These are phyloP conservation scores for Sphenopsis melanotis DNA, from an alignment of 2,797 vertebrate species.

Conservation along the genomic window DNA sequence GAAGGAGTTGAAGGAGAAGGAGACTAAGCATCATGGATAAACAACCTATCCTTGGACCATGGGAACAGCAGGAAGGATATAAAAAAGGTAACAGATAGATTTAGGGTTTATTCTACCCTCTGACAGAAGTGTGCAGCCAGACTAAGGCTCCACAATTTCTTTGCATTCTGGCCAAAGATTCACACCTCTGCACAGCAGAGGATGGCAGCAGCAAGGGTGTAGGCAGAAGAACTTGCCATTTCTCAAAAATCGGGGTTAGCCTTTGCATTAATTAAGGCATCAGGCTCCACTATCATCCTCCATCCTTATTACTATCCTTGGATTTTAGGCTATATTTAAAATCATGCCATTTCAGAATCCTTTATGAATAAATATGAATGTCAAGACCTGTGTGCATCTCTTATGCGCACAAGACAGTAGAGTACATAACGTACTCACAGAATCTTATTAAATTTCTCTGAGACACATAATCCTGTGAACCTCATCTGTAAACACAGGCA, in stretches of 20 bases:
- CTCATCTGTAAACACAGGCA: constrained; percentile 47
- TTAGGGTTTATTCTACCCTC: background rate
- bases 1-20: constrained; percentile 3
- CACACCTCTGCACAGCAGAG: background rate
- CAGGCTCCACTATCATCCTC: constrained; percentile 4
- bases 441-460: constrained; percentile 59
- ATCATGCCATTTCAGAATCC: constrained; percentile 40
- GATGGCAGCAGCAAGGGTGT: constrained; percentile 4
- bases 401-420: constrained; percentile 37
- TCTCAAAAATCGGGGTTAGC: constrained; percentile 25
- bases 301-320: constrained; percentile 38
- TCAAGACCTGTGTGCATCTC: constrained; percentile 52
- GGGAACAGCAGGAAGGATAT: background rate
- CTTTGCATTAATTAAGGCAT: constrained; percentile 51
- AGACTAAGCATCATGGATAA: constrained; percentile 6
- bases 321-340: constrained; percentile 56
- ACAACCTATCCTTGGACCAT: background rate
- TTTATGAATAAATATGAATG: constrained; percentile 61
- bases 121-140: background rate
- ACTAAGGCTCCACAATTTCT: background rate
- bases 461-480: constrained; percentile 48
- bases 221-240: constrained; percentile 17
- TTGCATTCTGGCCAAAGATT: constrained; percentile 1
- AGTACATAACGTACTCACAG: constrained; percentile 40
- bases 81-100: constrained; percentile 16